phyloP scores from a whole-genome alignment of 1,140 invertebrate genomes.

The Pseudomyrmex cubaensis region DNA sequence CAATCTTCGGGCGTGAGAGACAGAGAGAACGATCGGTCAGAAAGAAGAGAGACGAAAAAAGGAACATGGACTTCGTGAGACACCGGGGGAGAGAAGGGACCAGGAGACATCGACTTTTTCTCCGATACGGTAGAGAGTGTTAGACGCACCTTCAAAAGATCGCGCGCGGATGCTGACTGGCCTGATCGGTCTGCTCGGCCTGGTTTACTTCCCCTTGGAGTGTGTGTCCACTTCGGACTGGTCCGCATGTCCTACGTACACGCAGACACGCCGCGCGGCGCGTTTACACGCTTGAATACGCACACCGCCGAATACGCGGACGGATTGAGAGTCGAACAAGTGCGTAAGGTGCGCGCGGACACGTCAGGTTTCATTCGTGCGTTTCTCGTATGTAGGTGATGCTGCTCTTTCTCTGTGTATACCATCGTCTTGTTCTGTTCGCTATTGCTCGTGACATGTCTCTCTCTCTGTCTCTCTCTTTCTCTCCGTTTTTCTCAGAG shows the following conservation, averaged over 20 bases:
- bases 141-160: constrained; percentile 77
- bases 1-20: constrained; percentile 26
- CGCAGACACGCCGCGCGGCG: constrained; percentile 52
- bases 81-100: constrained; percentile 37
- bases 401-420: constrained; percentile 19
- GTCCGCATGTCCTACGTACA: constrained; percentile 53
- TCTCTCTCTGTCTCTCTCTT: constrained; percentile 38
- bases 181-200: constrained; percentile 81
- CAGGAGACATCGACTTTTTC: constrained; percentile 72
- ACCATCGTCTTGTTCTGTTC: constrained; percentile 6
- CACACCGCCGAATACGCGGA: background rate
- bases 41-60: background rate
- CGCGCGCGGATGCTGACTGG: constrained; percentile 81
- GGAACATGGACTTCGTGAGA: background rate
- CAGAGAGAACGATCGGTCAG: constrained; percentile 42
- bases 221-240: constrained; percentile 62
- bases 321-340: constrained; percentile 56
- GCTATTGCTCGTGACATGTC: background rate
- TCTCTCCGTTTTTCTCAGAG: constrained; percentile 31
- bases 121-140: constrained; percentile 81
- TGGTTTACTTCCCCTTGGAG: constrained; percentile 82
- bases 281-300: constrained; percentile 24
- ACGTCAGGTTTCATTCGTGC: constrained; percentile 47
- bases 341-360: constrained; percentile 76
- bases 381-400: constrained; percentile 79